Conservation (phyloP, 1,140 invertebrate species). For the Listronotus oregonensis region DNA sequence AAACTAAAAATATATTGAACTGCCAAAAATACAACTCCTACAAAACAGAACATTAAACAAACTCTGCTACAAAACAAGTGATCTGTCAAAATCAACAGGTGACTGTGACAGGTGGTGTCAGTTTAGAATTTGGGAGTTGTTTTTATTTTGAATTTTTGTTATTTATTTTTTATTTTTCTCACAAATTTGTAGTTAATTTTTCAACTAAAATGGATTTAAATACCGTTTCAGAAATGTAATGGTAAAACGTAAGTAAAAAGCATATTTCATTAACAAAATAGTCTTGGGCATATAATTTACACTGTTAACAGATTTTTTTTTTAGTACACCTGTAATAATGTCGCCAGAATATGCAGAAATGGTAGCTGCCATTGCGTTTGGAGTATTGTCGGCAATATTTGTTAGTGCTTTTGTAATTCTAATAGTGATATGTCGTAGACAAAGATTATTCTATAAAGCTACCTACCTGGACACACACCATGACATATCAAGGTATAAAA, state of each 20-base stretch:
- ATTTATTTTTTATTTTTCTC: not conserved
- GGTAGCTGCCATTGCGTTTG: slow-evolving; percentile 70
- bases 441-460: slow-evolving; percentile 57
- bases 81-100: slow-evolving; percentile 5
- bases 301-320: not conserved
- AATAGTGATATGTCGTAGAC: slow-evolving; percentile 66
- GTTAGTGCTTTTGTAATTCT: slow-evolving; percentile 68
- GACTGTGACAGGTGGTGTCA: slow-evolving; percentile 11
- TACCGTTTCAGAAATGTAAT: too few relatives aligned
- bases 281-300: not conserved
- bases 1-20: too few relatives aligned
- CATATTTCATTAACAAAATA: not conserved
- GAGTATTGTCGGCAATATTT: slow-evolving; percentile 69
- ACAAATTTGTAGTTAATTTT: slow-evolving; percentile 2
- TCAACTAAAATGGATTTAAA: slow-evolving; percentile 2
- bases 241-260: not conserved
- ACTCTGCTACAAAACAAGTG: too few relatives aligned
- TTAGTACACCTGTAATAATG: slow-evolving; percentile 40
- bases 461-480: slow-evolving; percentile 38
- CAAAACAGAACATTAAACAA: too few relatives aligned
- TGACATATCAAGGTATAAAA: slow-evolving; percentile 36
- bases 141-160: not conserved
- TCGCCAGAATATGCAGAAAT: slow-evolving; percentile 64
- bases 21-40: too few relatives aligned
- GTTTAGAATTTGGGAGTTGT: not conserved